A percentile compares a stretch with the other conserved stretches of the same genome.
Evolutionary conservation across 1,140 invertebrate species (phyloP).

Genomic region (Drosophila albomicans): DNA sequence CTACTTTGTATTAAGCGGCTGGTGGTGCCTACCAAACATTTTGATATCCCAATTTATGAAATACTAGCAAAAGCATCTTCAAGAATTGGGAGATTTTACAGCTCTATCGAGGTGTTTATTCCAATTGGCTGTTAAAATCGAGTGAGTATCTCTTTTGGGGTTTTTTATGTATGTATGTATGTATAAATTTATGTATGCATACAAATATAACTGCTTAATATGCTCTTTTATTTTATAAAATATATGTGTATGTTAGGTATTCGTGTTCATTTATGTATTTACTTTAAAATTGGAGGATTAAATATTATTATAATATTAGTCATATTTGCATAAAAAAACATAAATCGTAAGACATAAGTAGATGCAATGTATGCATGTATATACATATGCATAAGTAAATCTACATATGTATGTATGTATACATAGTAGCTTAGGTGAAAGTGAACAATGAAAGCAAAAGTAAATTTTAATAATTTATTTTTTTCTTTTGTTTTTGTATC

Average conservation of each 20-base stretch:
- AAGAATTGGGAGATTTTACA: background rate
- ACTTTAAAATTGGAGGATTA: too few relatives aligned
- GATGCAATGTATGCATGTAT: too few relatives aligned
- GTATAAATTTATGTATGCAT: background rate
- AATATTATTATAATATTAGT: too few relatives aligned
- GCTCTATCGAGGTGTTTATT: background rate
- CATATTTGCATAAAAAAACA: too few relatives aligned
- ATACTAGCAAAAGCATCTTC: background rate
- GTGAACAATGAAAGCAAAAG: slow-evolving; percentile 29
- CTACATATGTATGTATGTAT: background rate
- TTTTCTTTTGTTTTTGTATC: background rate
- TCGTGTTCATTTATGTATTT: too few relatives aligned
- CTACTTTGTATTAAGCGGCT: background rate
- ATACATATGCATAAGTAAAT: too few relatives aligned
- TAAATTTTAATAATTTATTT: slow-evolving; percentile 13
- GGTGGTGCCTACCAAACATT: too few relatives aligned
- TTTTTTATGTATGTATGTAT: too few relatives aligned
- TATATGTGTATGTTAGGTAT: too few relatives aligned
- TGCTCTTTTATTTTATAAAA: too few relatives aligned
- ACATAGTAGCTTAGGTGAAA: slow-evolving; percentile 17
- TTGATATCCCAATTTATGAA: background rate
- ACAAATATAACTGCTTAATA: background rate
- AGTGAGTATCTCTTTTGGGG: slow-evolving; percentile 17
- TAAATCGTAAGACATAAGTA: too few relatives aligned
- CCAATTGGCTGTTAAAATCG: background rate